A percentile compares a stretch with the other conserved stretches of the same genome.
Conservation (phyloP, 2,113 vertebrate genomes). For the Cygnus atratus region DNA sequence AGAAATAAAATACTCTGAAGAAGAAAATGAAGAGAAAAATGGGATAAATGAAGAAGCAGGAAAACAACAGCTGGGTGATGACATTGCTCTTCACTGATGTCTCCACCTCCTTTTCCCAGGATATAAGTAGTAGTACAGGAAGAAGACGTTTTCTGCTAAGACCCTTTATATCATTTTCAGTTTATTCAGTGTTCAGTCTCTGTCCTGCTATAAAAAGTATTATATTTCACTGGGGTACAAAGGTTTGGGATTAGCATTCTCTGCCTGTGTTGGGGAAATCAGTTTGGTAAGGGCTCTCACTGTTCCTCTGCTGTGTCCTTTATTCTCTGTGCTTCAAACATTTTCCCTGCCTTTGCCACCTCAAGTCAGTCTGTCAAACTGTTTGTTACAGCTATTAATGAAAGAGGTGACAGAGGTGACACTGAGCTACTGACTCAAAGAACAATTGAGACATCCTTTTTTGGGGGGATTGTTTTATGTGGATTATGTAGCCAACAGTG, state of each 20-base stretch:
- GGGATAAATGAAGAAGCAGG: background rate
- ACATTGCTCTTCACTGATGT: background rate
- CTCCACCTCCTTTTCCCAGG: background rate
- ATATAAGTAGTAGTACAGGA: background rate
- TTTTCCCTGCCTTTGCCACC: background rate
- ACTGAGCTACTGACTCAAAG: background rate
- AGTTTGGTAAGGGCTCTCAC: background rate
- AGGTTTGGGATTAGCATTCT: background rate
- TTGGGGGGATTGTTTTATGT: background rate
- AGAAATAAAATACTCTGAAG: background rate
- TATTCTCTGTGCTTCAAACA: background rate
- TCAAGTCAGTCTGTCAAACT: background rate
- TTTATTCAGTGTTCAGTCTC: background rate
- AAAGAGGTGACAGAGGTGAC: background rate
- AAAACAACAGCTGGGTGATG: background rate
- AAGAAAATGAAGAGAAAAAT: background rate
- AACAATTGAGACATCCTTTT: background rate
- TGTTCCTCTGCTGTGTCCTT: accelerated
- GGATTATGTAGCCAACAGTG: accelerated
- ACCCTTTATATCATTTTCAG: background rate
- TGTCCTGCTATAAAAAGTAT: background rate
- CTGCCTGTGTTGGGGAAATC: background rate
- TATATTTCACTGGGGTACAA: background rate
- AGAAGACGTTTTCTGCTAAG: background rate
- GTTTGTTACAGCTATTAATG: background rate